Evolutionary conservation across 2,797 vertebrate species (phyloP), one percentile per base, ranked within the genome.

Genomic region (Myotis pilosus): DNA sequence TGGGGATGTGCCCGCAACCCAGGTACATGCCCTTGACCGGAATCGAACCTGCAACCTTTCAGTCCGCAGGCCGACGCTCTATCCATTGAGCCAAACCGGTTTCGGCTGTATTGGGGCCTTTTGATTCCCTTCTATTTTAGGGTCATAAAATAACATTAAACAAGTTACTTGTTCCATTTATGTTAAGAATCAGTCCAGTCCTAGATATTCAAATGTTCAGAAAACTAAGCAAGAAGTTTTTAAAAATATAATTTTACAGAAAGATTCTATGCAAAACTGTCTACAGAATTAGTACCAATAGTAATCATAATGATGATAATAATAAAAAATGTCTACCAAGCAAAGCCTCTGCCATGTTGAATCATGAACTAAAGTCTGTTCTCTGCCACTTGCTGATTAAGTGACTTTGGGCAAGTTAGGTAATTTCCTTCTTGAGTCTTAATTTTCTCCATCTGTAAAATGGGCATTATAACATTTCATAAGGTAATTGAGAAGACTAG

Each of bases 101-200:
- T n/a, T n/a, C n/a, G n/a, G n/a, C n/a, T 93, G 28, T 72, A 13
- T 4, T 41, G 10, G 51, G 3, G 2, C 5, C 38, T 74, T 91
- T 87, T 81, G 9, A 82, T 78, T 94, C 20, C 51, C 28, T 62
- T 78, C 41, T 36, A 82, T 62, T 89, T 85, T 86, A 82, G 69
- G 64, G 86, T 25, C 62, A 84, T 62, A 62, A 82, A 89, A 64
- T 91, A 78, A 83, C 47, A 89, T 33, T 72, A 62, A 89, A 51
- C 19, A 84, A 51, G n/a, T 82, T 38, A 87, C 4, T 47, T 90
- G 11, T 82, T 96, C 41, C 23, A 25, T 68, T 72, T 53, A 62
- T 33, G 23, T 68, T 80, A 79, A 87, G 33, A 44, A 57, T 62
- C 28, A 78, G 5, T 38, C 22, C 20, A 51, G 8, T 33, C 87